Evolutionary conservation across 2,797 vertebrate genomes (phyloP).

Genomic region (Cynopterus sphinx): DNA sequence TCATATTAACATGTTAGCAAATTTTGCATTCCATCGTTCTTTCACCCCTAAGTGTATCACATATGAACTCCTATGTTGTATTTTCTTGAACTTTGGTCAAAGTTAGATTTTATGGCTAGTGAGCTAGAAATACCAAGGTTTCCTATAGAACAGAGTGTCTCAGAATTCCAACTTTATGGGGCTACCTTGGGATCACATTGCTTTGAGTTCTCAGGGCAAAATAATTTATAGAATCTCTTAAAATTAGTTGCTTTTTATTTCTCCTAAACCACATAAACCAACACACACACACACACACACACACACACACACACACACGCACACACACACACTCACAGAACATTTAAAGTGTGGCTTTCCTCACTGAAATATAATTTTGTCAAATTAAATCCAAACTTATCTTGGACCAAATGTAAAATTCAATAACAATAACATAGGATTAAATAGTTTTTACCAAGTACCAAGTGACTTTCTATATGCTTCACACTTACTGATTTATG

Average conservation of each 20-base stretch:
- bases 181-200: background rate
- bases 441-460: background rate
- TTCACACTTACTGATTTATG: background rate
- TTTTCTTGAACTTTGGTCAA: background rate
- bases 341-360: background rate
- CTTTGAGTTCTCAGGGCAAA: background rate
- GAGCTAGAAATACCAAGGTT: background rate
- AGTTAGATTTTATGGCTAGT: background rate
- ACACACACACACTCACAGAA: background rate
- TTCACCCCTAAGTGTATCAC: background rate
- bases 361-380: background rate
- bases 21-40: background rate
- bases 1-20: background rate
- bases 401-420: background rate
- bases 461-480: fast-evolving
- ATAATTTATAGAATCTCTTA: background rate
- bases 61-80: background rate
- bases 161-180: background rate
- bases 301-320: background rate
- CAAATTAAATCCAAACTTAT: background rate
- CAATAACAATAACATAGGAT: background rate
- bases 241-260: background rate
- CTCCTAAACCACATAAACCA: background rate
- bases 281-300: background rate
- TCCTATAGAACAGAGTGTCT: background rate